phyloP scores from a whole-genome alignment of 2,113 vertebrate genomes.

The Gopherus evgoodei region DNA sequence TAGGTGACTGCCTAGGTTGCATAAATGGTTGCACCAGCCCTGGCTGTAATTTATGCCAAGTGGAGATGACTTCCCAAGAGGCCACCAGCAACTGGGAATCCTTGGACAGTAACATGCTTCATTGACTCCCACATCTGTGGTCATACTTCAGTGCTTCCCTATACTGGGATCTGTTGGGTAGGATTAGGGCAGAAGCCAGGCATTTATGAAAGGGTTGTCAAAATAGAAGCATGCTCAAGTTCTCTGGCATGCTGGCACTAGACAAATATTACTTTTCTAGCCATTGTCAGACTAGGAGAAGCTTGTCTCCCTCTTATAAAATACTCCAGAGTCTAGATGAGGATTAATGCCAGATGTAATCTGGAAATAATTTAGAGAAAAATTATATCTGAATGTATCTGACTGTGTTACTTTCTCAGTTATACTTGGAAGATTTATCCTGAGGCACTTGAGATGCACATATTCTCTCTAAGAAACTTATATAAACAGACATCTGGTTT shows the following conservation, averaged over 20 bases:
- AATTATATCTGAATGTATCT: not conserved
- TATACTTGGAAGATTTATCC: not conserved
- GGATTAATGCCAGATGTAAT: not conserved
- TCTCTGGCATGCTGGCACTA: not conserved
- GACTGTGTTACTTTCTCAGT: not conserved
- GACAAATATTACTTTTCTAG: not conserved
- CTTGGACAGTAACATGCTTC: not conserved
- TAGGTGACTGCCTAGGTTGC: no score
- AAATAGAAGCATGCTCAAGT: not conserved
- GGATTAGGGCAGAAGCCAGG: fast-evolving
- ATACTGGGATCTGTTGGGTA: not conserved
- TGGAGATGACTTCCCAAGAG: not conserved
- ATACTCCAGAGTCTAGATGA: not conserved
- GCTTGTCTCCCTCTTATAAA: not conserved
- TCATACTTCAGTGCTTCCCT: not conserved
- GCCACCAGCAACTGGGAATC: not conserved
- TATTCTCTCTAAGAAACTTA: not conserved
- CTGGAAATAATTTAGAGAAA: not conserved
- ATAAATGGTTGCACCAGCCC: no score
- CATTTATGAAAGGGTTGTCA: not conserved
- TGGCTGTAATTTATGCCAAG: not conserved
- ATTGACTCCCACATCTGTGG: not conserved
- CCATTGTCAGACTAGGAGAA: not conserved
- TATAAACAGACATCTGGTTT: not conserved
- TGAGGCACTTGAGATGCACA: not conserved